These are phyloP conservation scores for Chlorops oryzae DNA, from an alignment of 1,140 invertebrate species.

Conservation along the genomic window DNA sequence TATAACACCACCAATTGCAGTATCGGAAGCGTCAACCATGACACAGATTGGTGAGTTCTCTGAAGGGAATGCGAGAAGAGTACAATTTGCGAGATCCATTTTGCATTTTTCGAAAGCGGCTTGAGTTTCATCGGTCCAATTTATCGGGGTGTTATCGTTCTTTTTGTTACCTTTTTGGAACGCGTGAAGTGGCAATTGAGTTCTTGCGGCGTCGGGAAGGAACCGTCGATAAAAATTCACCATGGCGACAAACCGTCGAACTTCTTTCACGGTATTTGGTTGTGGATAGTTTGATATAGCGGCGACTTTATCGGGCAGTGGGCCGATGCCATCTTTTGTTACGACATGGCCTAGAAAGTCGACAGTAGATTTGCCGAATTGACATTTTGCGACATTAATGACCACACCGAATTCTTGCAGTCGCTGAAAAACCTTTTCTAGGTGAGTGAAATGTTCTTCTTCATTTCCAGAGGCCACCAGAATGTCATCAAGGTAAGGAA, in stretches of 20 bases:
- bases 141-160: too few relatives aligned
- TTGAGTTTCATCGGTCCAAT: too few relatives aligned
- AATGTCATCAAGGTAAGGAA: constrained; percentile 50
- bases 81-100: constrained; percentile 18
- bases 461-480: constrained; percentile 42
- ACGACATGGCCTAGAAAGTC: constrained; percentile 27
- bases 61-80: constrained; percentile 19
- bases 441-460: constrained; percentile 31
- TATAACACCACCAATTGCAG: constrained; percentile 25
- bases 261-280: constrained; percentile 28
- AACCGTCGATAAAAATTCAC: constrained; percentile 45
- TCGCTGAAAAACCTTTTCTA: constrained; percentile 24
- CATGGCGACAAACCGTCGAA: constrained; percentile 47
- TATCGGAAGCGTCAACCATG: constrained; percentile 25
- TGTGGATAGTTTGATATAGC: constrained; percentile 23
- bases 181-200: constrained; percentile 22
- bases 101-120: constrained; percentile 34
- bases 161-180: constrained; percentile 21
- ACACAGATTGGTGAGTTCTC: constrained; percentile 13
- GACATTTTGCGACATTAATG: constrained; percentile 29
- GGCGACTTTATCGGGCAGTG: constrained; percentile 5
- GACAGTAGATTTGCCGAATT: constrained; percentile 24
- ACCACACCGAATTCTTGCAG: constrained; percentile 25
- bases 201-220: constrained; percentile 24
- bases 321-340: constrained; percentile 19